These are phyloP conservation scores for Sakesphorus luctuosus DNA, from an alignment of 2,113 vertebrate genomes.

Conservation along the genomic window DNA sequence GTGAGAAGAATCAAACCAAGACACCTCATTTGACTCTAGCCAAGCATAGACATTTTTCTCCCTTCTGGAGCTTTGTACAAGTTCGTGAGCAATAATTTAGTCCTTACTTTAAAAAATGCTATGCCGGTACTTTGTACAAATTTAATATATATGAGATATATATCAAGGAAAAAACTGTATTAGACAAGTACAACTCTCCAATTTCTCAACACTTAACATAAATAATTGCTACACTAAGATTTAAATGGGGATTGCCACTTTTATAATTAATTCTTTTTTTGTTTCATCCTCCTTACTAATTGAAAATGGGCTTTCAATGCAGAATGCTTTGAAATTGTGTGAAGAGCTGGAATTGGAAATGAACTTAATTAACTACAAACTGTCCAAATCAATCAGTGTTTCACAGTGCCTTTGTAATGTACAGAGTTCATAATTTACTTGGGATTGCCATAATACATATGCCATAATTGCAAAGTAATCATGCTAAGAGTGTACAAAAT, in stretches of 20 bases:
- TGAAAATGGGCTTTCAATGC: constrained; percentile 79
- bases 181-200: constrained; percentile 76
- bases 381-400: constrained; percentile 81
- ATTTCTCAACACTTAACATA: constrained; percentile 77
- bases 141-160: constrained; percentile 57
- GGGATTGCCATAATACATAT: constrained; percentile 62
- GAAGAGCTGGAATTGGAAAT: constrained; percentile 81
- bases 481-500: constrained; percentile 63
- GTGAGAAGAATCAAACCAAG: not conserved
- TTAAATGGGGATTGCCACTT: constrained; percentile 79
- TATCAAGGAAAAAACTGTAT: constrained; percentile 60
- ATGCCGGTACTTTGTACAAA: not conserved
- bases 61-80: not conserved
- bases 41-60: not conserved
- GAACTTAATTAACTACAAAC: constrained; percentile 83
- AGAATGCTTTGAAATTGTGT: constrained; percentile 79
- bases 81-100: not conserved
- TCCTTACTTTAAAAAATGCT: not conserved
- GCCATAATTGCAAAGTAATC: constrained; percentile 70
- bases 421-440: constrained; percentile 76
- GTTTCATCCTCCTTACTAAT: constrained; percentile 80
- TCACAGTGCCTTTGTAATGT: constrained; percentile 67
- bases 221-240: constrained; percentile 76
- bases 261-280: constrained; percentile 82
- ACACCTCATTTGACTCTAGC: not conserved